Percentiles rank a stretch among this genome's conserved stretches.
phyloP scores from a whole-genome alignment of 2,113 vertebrate species.

The Mellivora capensis region DNA sequence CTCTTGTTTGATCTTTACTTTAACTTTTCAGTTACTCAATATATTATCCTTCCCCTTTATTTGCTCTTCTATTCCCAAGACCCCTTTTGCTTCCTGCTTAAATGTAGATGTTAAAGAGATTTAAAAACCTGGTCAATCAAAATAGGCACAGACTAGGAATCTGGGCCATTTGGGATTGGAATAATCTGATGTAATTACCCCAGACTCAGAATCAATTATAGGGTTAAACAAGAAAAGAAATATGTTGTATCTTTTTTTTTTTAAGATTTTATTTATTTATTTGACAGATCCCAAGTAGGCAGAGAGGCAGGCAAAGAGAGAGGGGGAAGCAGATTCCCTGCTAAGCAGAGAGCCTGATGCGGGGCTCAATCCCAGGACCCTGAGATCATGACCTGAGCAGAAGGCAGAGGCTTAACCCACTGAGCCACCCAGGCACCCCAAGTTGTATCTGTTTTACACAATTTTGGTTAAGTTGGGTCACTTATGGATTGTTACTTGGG shows the following conservation, averaged over 20 bases:
- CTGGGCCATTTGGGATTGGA: neutral
- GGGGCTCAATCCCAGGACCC: too few relatives aligned
- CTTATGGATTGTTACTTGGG: neutral
- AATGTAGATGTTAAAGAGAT: conserved; percentile 1
- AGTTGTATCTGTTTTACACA: neutral
- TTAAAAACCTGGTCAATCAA: neutral
- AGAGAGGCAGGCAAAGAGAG: too few relatives aligned
- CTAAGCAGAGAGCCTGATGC: too few relatives aligned
- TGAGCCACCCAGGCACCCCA: too few relatives aligned
- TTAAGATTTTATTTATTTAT: too few relatives aligned
- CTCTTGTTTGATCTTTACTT: neutral
- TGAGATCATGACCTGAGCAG: too few relatives aligned
- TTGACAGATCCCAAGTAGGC: too few relatives aligned
- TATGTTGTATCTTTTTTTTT: neutral
- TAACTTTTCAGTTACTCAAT: neutral
- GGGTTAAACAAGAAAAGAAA: neutral
- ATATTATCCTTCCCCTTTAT: neutral
- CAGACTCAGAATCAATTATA: neutral
- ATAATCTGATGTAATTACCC: neutral
- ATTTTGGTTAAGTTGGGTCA: neutral
- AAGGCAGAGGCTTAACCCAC: too few relatives aligned
- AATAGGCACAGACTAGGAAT: neutral
- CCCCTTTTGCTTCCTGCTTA: neutral
- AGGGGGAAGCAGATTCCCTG: too few relatives aligned
- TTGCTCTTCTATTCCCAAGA: neutral